Conservation (phyloP, 2,888 invertebrate species). For the Dicycla oo region DNA sequence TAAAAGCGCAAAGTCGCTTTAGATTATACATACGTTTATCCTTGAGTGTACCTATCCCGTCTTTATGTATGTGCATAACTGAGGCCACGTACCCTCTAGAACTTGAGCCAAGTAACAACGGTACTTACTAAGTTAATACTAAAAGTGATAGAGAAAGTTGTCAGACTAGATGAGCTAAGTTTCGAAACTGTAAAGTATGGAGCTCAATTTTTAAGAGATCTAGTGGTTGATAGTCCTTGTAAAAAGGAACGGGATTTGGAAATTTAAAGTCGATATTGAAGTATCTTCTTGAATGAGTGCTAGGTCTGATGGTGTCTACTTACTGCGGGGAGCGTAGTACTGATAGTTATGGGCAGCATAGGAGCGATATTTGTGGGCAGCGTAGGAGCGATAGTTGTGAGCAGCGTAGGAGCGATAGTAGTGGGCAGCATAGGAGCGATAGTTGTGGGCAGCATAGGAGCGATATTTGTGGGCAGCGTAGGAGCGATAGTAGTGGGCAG, state of each 20-base stretch:
- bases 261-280: not conserved
- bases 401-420: too few species aligned
- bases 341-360: too few species aligned
- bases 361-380: too few species aligned
- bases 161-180: conserved; percentile 28
- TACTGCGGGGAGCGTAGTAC: not conserved
- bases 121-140: conserved; percentile 35
- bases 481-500: too few species aligned
- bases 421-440: too few species aligned
- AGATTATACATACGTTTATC: not conserved
- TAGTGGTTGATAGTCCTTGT: conserved; percentile 7
- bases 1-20: not conserved
- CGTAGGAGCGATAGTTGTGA: too few species aligned
- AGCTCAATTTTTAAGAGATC: conserved; percentile 26
- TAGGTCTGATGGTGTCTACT: not conserved
- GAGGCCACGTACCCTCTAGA: conserved; percentile 25
- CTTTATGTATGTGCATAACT: conserved; percentile 25
- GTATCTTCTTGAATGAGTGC: not conserved
- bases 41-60: conserved; percentile 16
- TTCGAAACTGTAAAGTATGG: conserved; percentile 16
- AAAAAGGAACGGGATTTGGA: not conserved
- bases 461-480: too few species aligned
- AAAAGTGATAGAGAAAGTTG: conserved; percentile 21
- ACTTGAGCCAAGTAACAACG: conserved; percentile 14
- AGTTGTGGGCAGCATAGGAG: too few species aligned